These are phyloP conservation scores for Drosophila eugracilis DNA, from an alignment of 1,140 invertebrate genomes.

Conservation along the genomic window DNA sequence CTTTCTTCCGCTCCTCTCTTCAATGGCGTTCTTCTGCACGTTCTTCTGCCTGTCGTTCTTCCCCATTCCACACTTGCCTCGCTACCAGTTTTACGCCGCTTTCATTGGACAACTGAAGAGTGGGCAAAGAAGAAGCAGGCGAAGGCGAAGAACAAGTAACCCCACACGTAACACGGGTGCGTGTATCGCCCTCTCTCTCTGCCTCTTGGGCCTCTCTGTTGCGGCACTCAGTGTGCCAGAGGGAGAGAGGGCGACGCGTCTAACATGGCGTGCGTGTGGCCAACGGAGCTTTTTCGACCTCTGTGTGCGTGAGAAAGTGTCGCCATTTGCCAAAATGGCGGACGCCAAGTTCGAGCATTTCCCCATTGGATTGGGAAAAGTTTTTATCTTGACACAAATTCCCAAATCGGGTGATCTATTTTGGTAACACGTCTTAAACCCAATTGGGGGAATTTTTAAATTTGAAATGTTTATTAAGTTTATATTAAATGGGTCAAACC, in stretches of 20 bases:
- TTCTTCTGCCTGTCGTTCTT: constrained; percentile 44
- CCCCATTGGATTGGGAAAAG: constrained; percentile 24
- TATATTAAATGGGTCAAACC: too few species aligned
- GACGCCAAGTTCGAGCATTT: constrained; percentile 14
- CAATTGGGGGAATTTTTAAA: too few species aligned
- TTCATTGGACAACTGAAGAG: constrained; percentile 70
- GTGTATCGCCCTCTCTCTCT: constrained; percentile 31
- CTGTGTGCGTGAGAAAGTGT: constrained; percentile 40
- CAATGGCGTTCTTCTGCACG: constrained; percentile 40
- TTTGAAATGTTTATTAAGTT: too few species aligned
- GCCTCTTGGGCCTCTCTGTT: constrained; percentile 4
- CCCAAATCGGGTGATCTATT: neutral
- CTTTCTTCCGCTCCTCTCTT: constrained; percentile 33
- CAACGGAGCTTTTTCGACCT: constrained; percentile 43
- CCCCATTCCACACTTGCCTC: constrained; percentile 31
- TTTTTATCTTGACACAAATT: neutral
- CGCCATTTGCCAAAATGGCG: constrained; percentile 48
- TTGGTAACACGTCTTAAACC: neutral
- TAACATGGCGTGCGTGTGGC: constrained; percentile 60
- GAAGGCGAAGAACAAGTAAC: constrained; percentile 32
- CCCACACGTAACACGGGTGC: constrained; percentile 48
- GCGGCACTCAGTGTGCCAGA: constrained; percentile 9
- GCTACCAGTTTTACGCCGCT: constrained; percentile 84
- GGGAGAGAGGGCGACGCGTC: constrained; percentile 31
- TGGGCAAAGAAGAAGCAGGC: constrained; percentile 14